Conservation (phyloP, 2,797 vertebrate species). For the Parotocinclus haroldoi region DNA sequence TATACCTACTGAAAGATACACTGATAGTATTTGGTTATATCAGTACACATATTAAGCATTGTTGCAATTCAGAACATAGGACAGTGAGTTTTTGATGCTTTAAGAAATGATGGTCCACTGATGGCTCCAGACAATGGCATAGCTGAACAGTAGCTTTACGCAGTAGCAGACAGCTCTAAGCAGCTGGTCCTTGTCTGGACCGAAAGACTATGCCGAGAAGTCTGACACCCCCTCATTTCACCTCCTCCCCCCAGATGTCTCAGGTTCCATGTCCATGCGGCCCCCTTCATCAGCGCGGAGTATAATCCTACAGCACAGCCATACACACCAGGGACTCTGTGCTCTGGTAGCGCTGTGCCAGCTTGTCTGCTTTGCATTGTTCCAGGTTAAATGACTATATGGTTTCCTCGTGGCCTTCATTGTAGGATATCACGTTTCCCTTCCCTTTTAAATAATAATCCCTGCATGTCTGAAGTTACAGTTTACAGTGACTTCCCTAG, state of each 20-base stretch:
- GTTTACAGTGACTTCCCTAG: no score
- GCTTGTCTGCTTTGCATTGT: constrained; percentile 14
- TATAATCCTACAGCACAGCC: constrained; percentile 46
- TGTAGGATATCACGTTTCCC: constrained; percentile 14
- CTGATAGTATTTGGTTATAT: no score
- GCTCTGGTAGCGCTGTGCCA: constrained; percentile 10
- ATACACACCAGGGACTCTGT: constrained; percentile 22
- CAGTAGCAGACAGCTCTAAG: constrained; percentile 48
- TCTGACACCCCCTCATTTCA: constrained; percentile 23
- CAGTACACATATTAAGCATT: no score
- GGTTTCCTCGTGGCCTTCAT: constrained; percentile 10
- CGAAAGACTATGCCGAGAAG: constrained; percentile 40
- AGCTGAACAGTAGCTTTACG: constrained; percentile 49
- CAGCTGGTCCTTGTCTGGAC: constrained; percentile 64
- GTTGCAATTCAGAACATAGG: no score
- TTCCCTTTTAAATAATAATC: no score
- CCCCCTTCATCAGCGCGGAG: constrained; percentile 40
- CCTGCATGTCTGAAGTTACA: no score
- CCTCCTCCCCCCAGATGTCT: constrained; percentile 43
- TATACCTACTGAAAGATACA: no score
- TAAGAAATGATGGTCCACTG: constrained; percentile 35
- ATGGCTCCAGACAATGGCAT: constrained; percentile 38
- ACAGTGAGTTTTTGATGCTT: background rate
- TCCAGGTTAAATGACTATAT: constrained; percentile 30
- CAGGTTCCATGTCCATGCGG: constrained; percentile 36